Evolutionary conservation across 2,113 vertebrate species (phyloP).

Genomic region (Gallinago jamesoni): DNA sequence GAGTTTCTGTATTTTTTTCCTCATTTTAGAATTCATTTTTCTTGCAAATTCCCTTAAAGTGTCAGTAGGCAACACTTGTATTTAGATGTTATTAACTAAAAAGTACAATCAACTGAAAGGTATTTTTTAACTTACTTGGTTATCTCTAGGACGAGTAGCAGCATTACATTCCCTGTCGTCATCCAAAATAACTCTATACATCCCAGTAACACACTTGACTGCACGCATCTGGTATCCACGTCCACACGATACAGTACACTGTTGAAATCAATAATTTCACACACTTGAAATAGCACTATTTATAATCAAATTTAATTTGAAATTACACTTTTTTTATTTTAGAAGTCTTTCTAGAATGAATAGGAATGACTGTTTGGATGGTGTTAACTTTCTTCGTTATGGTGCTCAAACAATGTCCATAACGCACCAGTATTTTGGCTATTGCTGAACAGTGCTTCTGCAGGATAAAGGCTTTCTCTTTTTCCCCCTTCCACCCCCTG

Average conservation of each 20-base stretch:
- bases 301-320: not conserved
- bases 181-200: constrained; percentile 72
- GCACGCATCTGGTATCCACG: constrained; percentile 88
- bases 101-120: not conserved
- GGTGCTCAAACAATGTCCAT: not conserved
- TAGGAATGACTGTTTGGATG: not conserved
- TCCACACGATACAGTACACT: constrained; percentile 91
- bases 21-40: not conserved
- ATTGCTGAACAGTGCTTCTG: not conserved
- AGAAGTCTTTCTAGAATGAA: not conserved
- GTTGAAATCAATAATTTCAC: not conserved
- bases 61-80: not conserved
- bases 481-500: not conserved
- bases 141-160: constrained; percentile 85
- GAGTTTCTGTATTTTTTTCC: not conserved
- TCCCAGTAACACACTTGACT: constrained; percentile 84
- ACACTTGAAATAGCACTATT: not conserved
- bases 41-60: not conserved
- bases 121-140: constrained; percentile 76
- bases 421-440: not conserved
- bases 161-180: constrained; percentile 86
- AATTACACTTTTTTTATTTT: not conserved
- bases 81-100: not conserved
- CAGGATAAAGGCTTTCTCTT: not conserved
- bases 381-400: not conserved